Evolutionary conservation across 2,797 vertebrate species (phyloP).

Genomic region (Anolis apletophallus): DNA sequence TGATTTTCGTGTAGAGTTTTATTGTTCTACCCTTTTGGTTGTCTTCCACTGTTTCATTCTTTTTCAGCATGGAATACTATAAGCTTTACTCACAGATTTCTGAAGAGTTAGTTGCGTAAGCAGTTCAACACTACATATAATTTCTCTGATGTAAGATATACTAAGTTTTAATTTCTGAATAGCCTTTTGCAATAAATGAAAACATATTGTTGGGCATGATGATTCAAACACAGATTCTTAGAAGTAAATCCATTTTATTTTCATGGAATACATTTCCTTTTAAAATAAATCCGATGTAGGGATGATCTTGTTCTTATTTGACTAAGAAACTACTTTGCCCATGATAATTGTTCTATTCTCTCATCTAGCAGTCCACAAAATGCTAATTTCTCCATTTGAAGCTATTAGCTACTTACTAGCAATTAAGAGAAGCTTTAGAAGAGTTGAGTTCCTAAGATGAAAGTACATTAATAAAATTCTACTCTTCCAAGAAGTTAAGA

Average conservation of each 20-base stretch:
- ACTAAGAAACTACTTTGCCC: not conserved
- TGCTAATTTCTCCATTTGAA: not conserved
- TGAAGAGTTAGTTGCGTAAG: not conserved
- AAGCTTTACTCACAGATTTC: too few species aligned
- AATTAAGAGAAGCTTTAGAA: conserved; percentile 7
- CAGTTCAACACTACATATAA: not conserved
- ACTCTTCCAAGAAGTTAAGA: not conserved
- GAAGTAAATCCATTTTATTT: not conserved
- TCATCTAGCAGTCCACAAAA: not conserved
- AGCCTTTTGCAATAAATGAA: not conserved
- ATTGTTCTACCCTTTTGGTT: too few species aligned
- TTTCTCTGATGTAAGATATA: not conserved
- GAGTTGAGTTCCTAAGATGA: not conserved
- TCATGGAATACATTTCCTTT: not conserved
- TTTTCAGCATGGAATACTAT: too few species aligned
- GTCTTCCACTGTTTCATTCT: too few species aligned
- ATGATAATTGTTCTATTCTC: conserved; percentile 4
- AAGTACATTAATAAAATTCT: not conserved
- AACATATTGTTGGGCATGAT: not conserved
- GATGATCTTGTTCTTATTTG: not conserved
- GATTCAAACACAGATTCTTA: not conserved
- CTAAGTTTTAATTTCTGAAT: too few species aligned
- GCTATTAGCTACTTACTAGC: not conserved
- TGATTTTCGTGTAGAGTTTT: too few species aligned
- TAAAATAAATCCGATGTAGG: not conserved